Conservation (phyloP, 2,113 vertebrate genomes). For the Lampris megalopsis region DNA sequence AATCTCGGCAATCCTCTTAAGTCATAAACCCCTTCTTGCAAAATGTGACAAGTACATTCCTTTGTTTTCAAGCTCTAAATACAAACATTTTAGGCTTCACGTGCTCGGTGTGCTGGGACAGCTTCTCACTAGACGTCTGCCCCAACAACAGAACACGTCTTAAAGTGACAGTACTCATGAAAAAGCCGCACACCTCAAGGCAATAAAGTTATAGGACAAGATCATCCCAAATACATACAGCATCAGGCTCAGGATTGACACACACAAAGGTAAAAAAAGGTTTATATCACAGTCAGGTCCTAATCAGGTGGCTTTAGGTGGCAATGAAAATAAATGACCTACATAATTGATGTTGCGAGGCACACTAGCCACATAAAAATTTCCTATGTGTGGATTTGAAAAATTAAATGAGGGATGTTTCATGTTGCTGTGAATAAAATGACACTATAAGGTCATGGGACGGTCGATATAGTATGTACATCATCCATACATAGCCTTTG, state of each 20-base stretch:
- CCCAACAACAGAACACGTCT: too few species aligned
- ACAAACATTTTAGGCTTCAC: too few species aligned
- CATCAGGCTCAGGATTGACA: neutral
- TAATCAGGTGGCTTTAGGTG: neutral
- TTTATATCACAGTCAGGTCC: neutral
- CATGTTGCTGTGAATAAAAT: neutral
- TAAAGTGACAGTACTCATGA: too few species aligned
- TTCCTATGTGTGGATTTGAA: neutral
- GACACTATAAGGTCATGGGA: neutral
- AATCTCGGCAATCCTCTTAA: neutral
- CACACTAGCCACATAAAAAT: neutral
- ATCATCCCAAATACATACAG: neutral
- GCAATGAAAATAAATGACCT: conserved; percentile 7
- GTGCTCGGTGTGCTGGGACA: neutral
- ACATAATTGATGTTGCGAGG: neutral
- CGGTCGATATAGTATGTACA: conserved; percentile 11
- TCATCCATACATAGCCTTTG: neutral
- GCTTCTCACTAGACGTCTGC: too few species aligned
- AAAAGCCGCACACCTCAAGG: conserved; percentile 2
- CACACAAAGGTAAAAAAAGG: conserved; percentile 1
- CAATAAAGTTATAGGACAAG: neutral
- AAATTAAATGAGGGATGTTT: neutral
- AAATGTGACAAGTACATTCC: neutral
- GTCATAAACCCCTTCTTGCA: neutral
- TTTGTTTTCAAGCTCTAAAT: neutral